These are phyloP conservation scores for Stichodactyla helianthus DNA, from an alignment of 64 coral and sea anemone genomes.

Conservation along the genomic window DNA sequence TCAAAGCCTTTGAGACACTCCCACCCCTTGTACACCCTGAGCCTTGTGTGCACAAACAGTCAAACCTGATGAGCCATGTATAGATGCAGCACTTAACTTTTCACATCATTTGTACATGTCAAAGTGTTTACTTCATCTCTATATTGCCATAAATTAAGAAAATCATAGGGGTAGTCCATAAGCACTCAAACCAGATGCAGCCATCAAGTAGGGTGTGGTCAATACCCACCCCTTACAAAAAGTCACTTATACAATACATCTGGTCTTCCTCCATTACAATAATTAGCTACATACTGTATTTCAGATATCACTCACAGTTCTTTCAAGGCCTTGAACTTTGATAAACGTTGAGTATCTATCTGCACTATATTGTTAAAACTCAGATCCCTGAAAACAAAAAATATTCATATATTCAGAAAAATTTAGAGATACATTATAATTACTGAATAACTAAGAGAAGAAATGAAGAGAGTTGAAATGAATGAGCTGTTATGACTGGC, in stretches of 20 bases:
- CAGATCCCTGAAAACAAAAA: constrained; percentile 40
- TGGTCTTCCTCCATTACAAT: neutral
- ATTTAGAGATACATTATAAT: neutral
- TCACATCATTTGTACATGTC: too few relatives aligned
- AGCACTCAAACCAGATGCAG: too few relatives aligned
- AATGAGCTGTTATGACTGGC: too few relatives aligned
- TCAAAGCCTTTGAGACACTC: too few relatives aligned
- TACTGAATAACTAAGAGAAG: neutral
- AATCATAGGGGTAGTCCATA: too few relatives aligned
- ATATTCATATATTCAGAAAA: neutral
- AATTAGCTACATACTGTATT: neutral
- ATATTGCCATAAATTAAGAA: too few relatives aligned
- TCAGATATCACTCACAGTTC: constrained; percentile 31
- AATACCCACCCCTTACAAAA: neutral
- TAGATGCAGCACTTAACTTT: too few relatives aligned
- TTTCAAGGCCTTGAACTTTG: constrained; percentile 22
- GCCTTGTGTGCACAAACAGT: too few relatives aligned
- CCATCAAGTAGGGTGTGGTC: neutral
- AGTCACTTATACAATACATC: neutral
- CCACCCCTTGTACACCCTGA: too few relatives aligned
- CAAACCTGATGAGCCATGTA: too few relatives aligned
- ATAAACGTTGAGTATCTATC: constrained; percentile 26
- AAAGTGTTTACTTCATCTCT: too few relatives aligned
- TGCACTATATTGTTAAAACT: constrained; percentile 25
- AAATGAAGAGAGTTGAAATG: neutral